Evolutionary conservation across 1,140 invertebrate genomes (phyloP).

Genomic region (Drosophila ficusphila): DNA sequence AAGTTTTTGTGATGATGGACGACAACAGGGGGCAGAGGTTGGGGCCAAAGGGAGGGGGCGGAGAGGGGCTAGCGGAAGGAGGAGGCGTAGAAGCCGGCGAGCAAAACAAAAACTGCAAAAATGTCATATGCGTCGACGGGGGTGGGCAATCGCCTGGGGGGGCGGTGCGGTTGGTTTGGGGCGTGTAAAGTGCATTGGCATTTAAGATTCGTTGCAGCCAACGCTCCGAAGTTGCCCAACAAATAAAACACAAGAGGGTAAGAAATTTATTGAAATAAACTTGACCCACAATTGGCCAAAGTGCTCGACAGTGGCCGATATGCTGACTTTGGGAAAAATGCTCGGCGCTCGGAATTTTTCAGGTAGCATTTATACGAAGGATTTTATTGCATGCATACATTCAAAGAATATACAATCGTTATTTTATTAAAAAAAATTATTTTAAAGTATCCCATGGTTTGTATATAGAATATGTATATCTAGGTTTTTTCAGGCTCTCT

Average conservation of each 20-base stretch:
- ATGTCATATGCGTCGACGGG: conserved; percentile 63
- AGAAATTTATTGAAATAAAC: conserved; percentile 55
- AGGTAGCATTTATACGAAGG: not conserved
- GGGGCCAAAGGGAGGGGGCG: not conserved
- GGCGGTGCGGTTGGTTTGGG: conserved; percentile 3
- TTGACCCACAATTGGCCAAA: conserved; percentile 47
- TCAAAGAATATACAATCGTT: no score
- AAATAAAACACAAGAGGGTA: conserved; percentile 17
- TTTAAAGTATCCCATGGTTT: no score
- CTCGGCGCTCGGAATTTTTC: not conserved
- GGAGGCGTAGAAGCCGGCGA: conserved; percentile 67
- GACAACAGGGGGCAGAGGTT: not conserved
- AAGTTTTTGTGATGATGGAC: conserved; percentile 75
- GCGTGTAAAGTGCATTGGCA: conserved; percentile 45
- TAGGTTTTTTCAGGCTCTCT: no score
- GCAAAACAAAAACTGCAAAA: conserved; percentile 81
- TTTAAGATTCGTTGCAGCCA: conserved; percentile 36
- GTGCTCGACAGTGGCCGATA: not conserved
- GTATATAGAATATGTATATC: no score
- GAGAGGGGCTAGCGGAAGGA: not conserved
- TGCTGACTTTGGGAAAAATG: not conserved
- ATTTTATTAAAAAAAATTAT: no score
- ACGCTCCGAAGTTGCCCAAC: conserved; percentile 11
- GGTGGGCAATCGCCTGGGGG: not conserved
- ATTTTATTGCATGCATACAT: not conserved